Percentiles rank a stretch among this genome's conserved stretches.
These are phyloP conservation scores for Drosophila sproati DNA, from an alignment of 1,140 invertebrate genomes.

Conservation along the genomic window DNA sequence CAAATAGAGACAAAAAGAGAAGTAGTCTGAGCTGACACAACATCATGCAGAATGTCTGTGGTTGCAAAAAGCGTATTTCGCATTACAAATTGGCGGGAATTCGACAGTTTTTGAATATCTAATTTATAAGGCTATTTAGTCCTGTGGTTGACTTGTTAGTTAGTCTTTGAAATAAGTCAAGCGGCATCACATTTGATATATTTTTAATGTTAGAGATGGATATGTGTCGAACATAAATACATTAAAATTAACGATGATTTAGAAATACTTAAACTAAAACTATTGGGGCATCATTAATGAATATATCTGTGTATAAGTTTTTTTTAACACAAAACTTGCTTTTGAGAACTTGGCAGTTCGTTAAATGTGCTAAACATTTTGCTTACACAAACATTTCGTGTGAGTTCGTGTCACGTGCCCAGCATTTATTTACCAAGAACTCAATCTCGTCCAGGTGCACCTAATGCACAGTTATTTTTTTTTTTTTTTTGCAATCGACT, in stretches of 20 bases:
- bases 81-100: constrained; percentile 32
- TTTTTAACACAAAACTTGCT: no score
- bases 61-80: constrained; percentile 1
- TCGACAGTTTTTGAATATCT: constrained; percentile 23
- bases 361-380: no score
- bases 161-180: not conserved
- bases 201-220: not conserved
- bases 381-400: no score
- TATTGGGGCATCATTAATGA: no score
- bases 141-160: constrained; percentile 1
- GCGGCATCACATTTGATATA: not conserved
- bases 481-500: not conserved
- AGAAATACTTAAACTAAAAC: no score
- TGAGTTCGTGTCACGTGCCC: not conserved
- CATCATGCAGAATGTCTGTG: constrained; percentile 7
- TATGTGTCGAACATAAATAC: not conserved
- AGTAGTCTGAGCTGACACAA: constrained; percentile 16
- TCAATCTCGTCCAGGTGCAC: not conserved
- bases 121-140: constrained; percentile 51
- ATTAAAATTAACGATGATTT: no score
- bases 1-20: not conserved
- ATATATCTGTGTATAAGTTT: no score
- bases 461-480: not conserved
- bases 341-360: no score
- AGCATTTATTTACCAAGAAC: not conserved